Evolutionary conservation across 2,888 invertebrate genomes (phyloP), one percentile per base, ranked within the genome.

Genomic region (Mythimna impura): DNA sequence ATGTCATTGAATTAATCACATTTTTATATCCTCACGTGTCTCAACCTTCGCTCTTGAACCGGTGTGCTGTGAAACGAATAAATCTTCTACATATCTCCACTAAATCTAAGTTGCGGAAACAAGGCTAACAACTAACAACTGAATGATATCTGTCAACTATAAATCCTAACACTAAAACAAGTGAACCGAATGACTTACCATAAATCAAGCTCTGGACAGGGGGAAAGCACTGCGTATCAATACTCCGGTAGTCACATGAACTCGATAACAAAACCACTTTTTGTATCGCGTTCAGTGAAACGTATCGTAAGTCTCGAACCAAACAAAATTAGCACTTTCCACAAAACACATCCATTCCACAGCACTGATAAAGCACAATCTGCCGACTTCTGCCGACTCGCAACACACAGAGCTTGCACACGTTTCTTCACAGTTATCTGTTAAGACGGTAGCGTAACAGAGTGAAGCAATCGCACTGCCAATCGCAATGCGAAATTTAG

Each of bases 401-500:
- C 79, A 91, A 89, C 93, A 92, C 93, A 92, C 91, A 91, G 94
- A 94, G 90, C 90, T 91, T 90, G 91, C 93, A 93, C 93, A 93
- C 93, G 93, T 93, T 94, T 92, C 93, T 93, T 93, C 94, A 94
- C 93, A 94, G 93, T 94, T 92, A 91, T 94, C 93, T 94, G 92
- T 93, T 92, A 94, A 93, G 89, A 88, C 90, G 88, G 89, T 86
- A 92, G 88, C 92, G 90, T 93, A 94, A 94, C 93, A 93, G 91
- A 86, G 90, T 93, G 93, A 94, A 91, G 94, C 91, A 94, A 94
- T 92, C 89, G 92, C 92, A 92, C 91, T 92, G 92, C 91, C 91
- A 89, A 91, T 94, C 93, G 94, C 95, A 93, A 91, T 91, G 93
- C 95, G 94, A 95, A 93, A 91, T 94, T 93, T 93, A 86, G 92